phyloP scores from a whole-genome alignment of 2,888 invertebrate genomes.

The Steromphala cineraria region DNA sequence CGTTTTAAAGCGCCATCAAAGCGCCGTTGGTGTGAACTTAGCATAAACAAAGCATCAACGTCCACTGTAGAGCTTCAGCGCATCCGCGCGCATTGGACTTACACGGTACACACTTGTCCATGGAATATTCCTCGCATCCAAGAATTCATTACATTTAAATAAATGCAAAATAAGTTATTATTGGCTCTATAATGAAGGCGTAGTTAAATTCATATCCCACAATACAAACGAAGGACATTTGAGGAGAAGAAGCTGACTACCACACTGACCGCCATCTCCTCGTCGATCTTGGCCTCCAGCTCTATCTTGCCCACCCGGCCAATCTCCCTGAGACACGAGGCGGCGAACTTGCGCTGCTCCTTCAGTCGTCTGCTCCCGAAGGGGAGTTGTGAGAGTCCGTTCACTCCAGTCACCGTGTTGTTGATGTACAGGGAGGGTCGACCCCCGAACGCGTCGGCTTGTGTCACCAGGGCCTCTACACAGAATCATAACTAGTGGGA shows the following conservation, averaged over 20 bases:
- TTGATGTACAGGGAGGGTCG: constrained; percentile 5
- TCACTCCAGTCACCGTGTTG: background rate
- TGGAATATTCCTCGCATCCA: no score
- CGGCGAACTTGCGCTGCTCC: constrained; percentile 1
- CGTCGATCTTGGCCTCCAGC: background rate
- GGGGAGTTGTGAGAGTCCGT: background rate
- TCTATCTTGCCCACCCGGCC: background rate
- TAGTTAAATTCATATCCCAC: no score
- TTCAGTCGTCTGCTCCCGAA: background rate
- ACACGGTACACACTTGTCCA: no score
- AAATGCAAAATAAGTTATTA: no score
- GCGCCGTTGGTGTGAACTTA: no score
- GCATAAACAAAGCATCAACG: no score
- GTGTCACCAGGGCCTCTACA: background rate
- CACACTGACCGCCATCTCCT: background rate
- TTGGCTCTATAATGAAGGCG: no score
- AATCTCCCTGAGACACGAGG: background rate
- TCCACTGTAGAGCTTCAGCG: no score
- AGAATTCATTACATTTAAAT: no score
- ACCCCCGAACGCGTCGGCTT: constrained; percentile 5
- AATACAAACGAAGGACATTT: no score
- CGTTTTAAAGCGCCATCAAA: no score
- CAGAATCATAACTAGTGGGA: background rate
- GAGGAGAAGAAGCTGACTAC: background rate
- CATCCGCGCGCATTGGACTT: no score